Conservation (phyloP, 2,888 invertebrate species). For the Scaeva pyrastri region DNA sequence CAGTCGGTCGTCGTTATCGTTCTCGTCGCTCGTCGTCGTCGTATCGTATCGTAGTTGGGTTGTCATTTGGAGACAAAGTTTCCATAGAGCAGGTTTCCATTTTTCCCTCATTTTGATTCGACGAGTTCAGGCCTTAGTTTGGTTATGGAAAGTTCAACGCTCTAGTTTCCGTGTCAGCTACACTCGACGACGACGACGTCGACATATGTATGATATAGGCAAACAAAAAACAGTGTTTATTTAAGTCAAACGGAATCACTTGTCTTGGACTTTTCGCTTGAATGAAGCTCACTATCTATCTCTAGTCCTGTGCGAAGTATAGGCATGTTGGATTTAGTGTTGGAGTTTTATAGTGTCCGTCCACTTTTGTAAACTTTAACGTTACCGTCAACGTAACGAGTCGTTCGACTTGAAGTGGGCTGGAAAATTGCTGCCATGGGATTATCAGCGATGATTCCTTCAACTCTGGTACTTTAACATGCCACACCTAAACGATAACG, state of each 20-base stretch:
- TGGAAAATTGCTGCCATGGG: conserved; percentile 25
- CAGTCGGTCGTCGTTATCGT: conserved; percentile 10
- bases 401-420: conserved; percentile 33
- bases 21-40: background rate
- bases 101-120: conserved; percentile 18
- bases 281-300: conserved; percentile 19
- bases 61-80: conserved; percentile 56
- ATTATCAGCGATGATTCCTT: conserved; percentile 38
- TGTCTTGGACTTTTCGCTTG: conserved; percentile 43
- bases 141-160: conserved; percentile 70
- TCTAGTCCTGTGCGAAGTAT: conserved; percentile 10
- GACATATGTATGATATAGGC: conserved; percentile 19
- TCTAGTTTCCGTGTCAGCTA: conserved; percentile 61
- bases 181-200: background rate
- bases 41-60: background rate
- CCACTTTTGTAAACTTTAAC: conserved; percentile 1
- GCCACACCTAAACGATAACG: conserved; percentile 31
- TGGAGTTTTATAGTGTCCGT: conserved; percentile 10
- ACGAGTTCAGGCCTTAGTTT: conserved; percentile 41
- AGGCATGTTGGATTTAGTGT: conserved; percentile 14
- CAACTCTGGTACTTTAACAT: conserved; percentile 28
- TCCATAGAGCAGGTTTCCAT: conserved; percentile 58
- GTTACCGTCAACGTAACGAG: background rate
- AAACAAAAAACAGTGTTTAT: background rate
- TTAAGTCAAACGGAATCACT: conserved; percentile 47